Percentiles rank a stretch among this genome's conserved stretches.
These are phyloP conservation scores for Platycheirus rosarum DNA, from an alignment of 2,888 invertebrate species.

Conservation along the genomic window DNA sequence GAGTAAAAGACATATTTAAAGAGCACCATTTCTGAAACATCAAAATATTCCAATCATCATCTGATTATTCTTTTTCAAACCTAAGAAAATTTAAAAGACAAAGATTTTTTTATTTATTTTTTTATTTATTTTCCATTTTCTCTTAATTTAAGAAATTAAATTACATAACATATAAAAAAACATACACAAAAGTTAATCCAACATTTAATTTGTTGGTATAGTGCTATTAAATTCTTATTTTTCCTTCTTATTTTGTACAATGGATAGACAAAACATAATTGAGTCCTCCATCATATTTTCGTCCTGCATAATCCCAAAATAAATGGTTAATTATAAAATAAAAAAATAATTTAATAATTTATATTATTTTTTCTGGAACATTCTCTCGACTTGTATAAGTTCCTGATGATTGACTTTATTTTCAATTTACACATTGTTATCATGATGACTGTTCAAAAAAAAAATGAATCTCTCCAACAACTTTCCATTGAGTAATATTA, in stretches of 20 bases:
- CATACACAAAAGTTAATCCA: slow-evolving; percentile 67
- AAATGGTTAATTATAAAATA: neutral
- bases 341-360: slow-evolving; percentile 19
- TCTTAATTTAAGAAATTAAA: slow-evolving; percentile 73
- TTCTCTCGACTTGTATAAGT: slow-evolving; percentile 14
- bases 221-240: slow-evolving; percentile 40
- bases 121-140: slow-evolving; percentile 71
- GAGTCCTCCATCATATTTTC: slow-evolving; percentile 10
- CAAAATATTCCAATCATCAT: too few species aligned
- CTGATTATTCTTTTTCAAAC: neutral
- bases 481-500: slow-evolving; percentile 51
- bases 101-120: slow-evolving; percentile 48
- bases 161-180: slow-evolving; percentile 62
- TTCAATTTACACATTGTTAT: neutral
- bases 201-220: slow-evolving; percentile 41
- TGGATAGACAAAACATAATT: slow-evolving; percentile 26
- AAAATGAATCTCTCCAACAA: slow-evolving; percentile 45
- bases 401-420: slow-evolving; percentile 51
- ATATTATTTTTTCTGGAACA: neutral
- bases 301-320: slow-evolving; percentile 45
- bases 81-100: neutral
- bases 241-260: slow-evolving; percentile 25
- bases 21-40: too few species aligned
- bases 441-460: slow-evolving; percentile 15
- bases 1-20: too few species aligned